phyloP scores from a whole-genome alignment of 1,140 invertebrate species.

The Limonius californicus region DNA sequence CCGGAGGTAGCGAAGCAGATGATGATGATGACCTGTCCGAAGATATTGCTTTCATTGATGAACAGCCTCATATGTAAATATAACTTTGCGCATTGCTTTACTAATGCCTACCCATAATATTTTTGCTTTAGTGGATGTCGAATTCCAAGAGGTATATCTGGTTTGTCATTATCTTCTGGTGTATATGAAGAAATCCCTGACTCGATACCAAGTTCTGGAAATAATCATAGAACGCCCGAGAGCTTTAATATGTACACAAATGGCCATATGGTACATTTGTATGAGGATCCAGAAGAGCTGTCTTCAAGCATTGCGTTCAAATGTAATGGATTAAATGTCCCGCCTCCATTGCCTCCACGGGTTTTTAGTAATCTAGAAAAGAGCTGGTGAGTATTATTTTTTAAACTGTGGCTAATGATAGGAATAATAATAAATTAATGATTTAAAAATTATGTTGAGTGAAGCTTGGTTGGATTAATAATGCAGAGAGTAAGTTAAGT shows the following conservation, averaged over 20 bases:
- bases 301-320: not conserved
- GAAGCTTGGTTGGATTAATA: no score
- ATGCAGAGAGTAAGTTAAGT: no score
- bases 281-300: conserved; percentile 39
- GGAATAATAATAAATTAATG: no score
- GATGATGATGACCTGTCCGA: conserved; percentile 25
- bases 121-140: conserved; percentile 19
- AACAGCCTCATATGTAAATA: conserved; percentile 23
- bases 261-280: conserved; percentile 29
- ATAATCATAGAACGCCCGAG: not conserved
- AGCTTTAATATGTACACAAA: not conserved
- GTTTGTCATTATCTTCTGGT: conserved; percentile 52
- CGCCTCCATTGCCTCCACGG: conserved; percentile 40
- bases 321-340: conserved; percentile 24
- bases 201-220: not conserved
- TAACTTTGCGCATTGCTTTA: not conserved
- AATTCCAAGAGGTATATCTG: conserved; percentile 47
- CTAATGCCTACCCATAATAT: no score
- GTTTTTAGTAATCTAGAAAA: conserved; percentile 20
- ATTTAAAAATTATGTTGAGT: no score
- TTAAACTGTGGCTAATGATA: not conserved
- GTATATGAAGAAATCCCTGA: conserved; percentile 53
- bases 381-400: not conserved
- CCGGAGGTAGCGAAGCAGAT: conserved; percentile 45
- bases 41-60: no score